Percentiles rank a stretch among this genome's conserved stretches.
Conservation (phyloP, 2,113 vertebrate species). For the Ifrita kowaldi region DNA sequence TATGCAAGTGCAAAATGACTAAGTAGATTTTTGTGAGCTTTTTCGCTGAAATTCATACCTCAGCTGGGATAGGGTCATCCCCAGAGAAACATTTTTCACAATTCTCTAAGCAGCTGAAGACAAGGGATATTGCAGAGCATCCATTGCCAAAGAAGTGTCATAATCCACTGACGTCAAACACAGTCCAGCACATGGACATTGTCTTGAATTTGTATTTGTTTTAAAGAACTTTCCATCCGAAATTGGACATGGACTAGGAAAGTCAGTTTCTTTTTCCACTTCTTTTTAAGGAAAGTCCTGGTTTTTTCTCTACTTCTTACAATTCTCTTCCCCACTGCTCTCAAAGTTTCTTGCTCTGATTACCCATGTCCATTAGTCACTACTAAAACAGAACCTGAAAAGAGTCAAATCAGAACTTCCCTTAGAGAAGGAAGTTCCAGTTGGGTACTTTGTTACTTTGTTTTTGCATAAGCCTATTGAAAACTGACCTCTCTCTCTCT, state of each 20-base stretch:
- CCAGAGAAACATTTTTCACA: not conserved
- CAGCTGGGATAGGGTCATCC: not conserved
- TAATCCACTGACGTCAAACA: not conserved
- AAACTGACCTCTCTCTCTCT: not conserved
- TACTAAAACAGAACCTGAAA: not conserved
- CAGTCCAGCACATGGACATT: not conserved
- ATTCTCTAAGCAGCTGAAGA: not conserved
- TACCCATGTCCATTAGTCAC: not conserved
- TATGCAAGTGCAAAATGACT: not conserved
- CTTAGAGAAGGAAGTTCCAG: not conserved
- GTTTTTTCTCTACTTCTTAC: not conserved
- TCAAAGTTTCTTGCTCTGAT: not conserved
- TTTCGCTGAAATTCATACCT: not conserved
- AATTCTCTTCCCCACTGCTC: not conserved
- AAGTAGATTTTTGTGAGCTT: not conserved
- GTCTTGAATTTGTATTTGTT: not conserved
- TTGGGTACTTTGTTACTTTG: not conserved
- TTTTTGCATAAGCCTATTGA: not conserved
- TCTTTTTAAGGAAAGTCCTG: not conserved
- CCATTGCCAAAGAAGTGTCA: not conserved
- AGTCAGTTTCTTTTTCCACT: not conserved
- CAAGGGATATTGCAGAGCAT: not conserved
- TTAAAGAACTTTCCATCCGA: not conserved
- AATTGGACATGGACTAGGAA: not conserved
- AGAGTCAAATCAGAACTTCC: not conserved